These are phyloP conservation scores for Emberiza fucata DNA, from an alignment of 2,113 vertebrate species.

Conservation along the genomic window DNA sequence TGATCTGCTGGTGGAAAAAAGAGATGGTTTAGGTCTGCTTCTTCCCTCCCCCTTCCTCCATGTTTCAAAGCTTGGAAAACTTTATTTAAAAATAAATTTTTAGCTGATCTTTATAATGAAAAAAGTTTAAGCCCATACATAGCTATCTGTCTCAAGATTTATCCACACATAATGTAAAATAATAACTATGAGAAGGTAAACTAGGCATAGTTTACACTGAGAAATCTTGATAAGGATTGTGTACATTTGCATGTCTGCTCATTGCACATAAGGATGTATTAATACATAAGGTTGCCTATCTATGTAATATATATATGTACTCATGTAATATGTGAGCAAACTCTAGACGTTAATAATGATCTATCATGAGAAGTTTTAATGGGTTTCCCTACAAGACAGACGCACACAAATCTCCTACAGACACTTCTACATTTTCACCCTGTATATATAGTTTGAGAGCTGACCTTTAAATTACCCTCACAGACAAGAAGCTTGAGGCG, in stretches of 20 bases:
- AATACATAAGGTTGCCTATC: background rate
- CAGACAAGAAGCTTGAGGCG: background rate
- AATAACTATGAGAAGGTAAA: background rate
- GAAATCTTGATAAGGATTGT: background rate
- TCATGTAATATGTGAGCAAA: background rate
- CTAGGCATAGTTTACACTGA: background rate
- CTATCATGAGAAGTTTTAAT: background rate
- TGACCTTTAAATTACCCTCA: constrained; percentile 3
- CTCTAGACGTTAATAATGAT: background rate
- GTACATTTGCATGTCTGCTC: background rate
- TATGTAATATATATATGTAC: background rate
- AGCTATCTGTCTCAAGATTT: background rate
- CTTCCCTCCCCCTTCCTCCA: too few species aligned
- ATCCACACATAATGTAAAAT: background rate
- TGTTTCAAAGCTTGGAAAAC: background rate
- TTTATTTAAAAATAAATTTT: background rate
- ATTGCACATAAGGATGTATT: background rate
- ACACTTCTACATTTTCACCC: background rate
- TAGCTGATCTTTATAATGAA: background rate
- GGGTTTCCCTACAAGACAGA: background rate
- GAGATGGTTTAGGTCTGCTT: background rate
- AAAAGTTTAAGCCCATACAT: background rate
- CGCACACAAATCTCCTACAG: background rate
- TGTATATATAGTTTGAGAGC: background rate
- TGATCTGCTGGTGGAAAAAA: background rate